These are phyloP conservation scores for Dasyprocta punctata DNA, from an alignment of 2,113 vertebrate species.

Conservation along the genomic window DNA sequence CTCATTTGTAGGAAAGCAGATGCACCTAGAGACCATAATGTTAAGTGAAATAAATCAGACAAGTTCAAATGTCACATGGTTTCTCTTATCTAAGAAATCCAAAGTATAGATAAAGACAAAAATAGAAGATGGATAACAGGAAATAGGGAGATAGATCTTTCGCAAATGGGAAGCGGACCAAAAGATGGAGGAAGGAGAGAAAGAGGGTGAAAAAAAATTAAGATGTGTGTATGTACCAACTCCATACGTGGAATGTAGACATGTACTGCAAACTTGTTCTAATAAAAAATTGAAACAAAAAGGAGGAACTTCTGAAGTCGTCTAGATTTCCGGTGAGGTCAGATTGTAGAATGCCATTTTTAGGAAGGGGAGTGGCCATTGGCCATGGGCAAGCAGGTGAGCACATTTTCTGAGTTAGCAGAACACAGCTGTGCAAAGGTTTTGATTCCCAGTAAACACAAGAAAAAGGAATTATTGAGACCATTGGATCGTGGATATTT, in stretches of 20 bases:
- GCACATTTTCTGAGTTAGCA: neutral
- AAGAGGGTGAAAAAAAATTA: neutral
- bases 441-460: neutral
- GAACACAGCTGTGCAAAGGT: neutral
- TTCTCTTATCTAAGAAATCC: neutral
- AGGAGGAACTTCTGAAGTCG: neutral
- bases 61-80: neutral
- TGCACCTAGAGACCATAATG: neutral
- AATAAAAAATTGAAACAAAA: neutral
- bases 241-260: neutral
- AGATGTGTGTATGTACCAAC: neutral
- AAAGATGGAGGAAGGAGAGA: neutral
- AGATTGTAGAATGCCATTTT: rapidly evolving
- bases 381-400: neutral
- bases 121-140: neutral
- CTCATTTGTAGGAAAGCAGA: neutral
- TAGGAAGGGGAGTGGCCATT: neutral
- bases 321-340: neutral
- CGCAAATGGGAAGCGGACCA: neutral
- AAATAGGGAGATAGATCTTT: neutral
- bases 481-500: neutral
- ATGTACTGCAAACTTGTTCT: neutral
- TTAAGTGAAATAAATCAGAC: neutral
- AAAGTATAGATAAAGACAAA: neutral
- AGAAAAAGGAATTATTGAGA: neutral